Evolutionary conservation across 1,140 invertebrate genomes (phyloP).

Genomic region (Oryctes rhinoceros): DNA sequence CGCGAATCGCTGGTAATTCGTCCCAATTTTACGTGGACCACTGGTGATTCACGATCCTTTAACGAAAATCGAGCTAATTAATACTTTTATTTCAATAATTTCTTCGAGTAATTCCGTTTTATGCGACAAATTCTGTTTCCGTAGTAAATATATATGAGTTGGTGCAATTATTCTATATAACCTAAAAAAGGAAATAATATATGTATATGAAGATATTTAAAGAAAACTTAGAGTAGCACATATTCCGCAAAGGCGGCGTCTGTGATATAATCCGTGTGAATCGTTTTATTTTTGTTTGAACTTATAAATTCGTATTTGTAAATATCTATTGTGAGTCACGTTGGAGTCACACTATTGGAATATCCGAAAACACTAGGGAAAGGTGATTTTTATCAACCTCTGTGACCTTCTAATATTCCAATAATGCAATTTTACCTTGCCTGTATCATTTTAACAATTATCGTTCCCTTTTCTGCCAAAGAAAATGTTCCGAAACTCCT

Average conservation of each 20-base stretch:
- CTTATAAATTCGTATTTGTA: not conserved
- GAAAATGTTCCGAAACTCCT: no score
- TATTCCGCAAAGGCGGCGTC: constrained; percentile 52
- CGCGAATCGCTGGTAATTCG: no score
- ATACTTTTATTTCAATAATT: constrained; percentile 1
- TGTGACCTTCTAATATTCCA: no score
- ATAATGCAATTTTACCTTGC: no score
- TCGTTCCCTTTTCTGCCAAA: no score
- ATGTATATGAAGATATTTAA: constrained; percentile 33
- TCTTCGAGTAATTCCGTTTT: not conserved
- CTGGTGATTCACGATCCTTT: no score
- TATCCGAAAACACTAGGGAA: no score
- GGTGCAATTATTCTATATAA: constrained; percentile 30
- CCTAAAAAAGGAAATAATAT: constrained; percentile 7
- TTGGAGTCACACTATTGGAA: no score
- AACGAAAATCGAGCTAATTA: not conserved
- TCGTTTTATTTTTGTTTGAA: not conserved
- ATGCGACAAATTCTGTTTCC: not conserved
- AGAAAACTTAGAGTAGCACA: constrained; percentile 45
- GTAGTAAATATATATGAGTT: not conserved
- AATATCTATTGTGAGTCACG: not conserved
- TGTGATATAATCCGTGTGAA: constrained; percentile 50
- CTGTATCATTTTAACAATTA: no score
- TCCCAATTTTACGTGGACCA: not conserved
- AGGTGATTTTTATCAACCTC: no score